phyloP scores from a whole-genome alignment of 2,797 vertebrate species.

The Chrysocyon brachyurus region DNA sequence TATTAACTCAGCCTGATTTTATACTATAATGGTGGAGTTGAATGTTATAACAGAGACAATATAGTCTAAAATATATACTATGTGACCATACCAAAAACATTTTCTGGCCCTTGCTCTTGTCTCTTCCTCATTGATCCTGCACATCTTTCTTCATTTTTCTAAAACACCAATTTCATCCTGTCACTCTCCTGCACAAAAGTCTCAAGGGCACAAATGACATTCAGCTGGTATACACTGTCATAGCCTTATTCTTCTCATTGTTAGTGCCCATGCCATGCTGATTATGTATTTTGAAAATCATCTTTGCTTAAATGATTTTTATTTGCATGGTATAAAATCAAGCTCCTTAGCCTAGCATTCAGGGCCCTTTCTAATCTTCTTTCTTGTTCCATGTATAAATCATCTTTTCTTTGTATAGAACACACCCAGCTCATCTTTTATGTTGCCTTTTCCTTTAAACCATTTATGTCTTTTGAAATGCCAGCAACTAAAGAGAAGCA shows the following conservation, averaged over 20 bases:
- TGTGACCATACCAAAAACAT: background rate
- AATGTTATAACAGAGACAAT: background rate
- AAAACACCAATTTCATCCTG: background rate
- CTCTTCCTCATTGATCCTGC: background rate
- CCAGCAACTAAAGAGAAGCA: background rate
- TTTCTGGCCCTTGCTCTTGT: background rate
- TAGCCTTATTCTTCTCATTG: background rate
- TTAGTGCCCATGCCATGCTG: background rate
- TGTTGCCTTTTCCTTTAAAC: slow-evolving; percentile 13
- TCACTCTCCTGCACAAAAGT: background rate
- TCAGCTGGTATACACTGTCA: background rate
- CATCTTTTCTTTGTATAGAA: slow-evolving; percentile 16
- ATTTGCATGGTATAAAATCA: slow-evolving; percentile 48
- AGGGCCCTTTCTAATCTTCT: background rate
- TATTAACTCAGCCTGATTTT: background rate
- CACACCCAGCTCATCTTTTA: background rate
- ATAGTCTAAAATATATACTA: slow-evolving; percentile 15
- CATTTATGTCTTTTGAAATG: background rate
- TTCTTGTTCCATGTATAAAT: background rate
- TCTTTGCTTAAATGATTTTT: background rate
- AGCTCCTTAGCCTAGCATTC: background rate
- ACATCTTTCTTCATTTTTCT: slow-evolving; percentile 17
- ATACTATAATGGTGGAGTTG: background rate
- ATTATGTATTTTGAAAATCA: slow-evolving; percentile 52
- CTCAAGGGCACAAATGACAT: background rate